Base-by-base conservation (phyloP, 2,113 vertebrate genomes). In the Pionites leucogaster region DNA sequence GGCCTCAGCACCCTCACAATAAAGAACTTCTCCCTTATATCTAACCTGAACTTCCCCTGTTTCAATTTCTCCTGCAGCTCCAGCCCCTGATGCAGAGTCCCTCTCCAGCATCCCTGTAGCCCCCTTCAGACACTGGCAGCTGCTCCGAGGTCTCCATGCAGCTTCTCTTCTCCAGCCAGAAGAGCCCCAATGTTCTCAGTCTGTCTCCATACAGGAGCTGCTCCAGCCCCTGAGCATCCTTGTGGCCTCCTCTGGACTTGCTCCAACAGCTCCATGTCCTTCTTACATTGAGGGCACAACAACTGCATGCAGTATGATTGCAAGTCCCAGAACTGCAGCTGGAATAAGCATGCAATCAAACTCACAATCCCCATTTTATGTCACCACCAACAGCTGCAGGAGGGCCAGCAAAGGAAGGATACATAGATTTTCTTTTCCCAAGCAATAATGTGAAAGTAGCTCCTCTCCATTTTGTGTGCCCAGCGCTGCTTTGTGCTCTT, bases 391-490 rank as follows among this genome's bases (percentile, higher is more conserved):
- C 44, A 90, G 67, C 78, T 77, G 68, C 49, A 76, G 10, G 27
- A 79, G 27, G 52, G 55, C 42, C 74, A 92, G 11, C n/a, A 75
- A 60, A 76, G n/a, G 71, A 27, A 31, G 63, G 52, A 95, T 93
- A 52, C 22, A 22, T 24, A 44, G 15, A 33, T 75, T 82, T 70
- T 52, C 15, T 87, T 83, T 72, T 84, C 23, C 59, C 27, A 82
- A 71, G 49, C 44, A 76, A 67, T 37, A 55, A 44, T 20, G 52
- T 15, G 33, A 72, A 75, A 74, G 63, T 49, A 13, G 39, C 49
- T 86, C 41, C 81, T 52, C 0, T 64, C 33, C 59, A 17, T 17
- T 59, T 23, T 77, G n/a, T 35, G 53, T 11, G 25, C 28, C 42
- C 41, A 20, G 8, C 14, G 27, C 49, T 92, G 65, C 63, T 33